Conservation (phyloP, 30 jellyfish, hydroid and myxozoan genomes). For the Phacellophora camtschatica region DNA sequence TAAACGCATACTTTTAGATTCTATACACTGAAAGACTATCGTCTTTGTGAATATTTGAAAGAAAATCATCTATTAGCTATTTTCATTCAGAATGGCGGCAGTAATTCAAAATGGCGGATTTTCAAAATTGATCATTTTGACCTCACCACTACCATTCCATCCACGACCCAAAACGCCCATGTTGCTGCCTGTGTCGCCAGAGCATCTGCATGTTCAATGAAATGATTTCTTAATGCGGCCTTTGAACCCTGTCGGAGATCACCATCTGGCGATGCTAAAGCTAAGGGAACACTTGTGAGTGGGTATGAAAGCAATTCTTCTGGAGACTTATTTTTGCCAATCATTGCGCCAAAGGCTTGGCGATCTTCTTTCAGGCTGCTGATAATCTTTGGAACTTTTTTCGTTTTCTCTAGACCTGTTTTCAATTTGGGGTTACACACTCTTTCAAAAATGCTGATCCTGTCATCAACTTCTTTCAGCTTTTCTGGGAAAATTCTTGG, state of each 20-base stretch:
- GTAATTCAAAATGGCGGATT: no score
- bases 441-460: constrained; percentile 4
- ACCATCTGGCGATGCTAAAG: constrained; percentile 42
- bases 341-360: constrained; percentile 35
- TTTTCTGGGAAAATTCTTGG: constrained; percentile 10
- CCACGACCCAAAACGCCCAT: constrained; percentile 1
- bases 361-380: constrained; percentile 33
- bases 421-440: constrained; percentile 8
- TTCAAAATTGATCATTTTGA: no score
- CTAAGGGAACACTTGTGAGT: constrained; percentile 39
- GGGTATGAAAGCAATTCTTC: constrained; percentile 17
- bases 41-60: no score
- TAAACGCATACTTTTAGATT: no score
- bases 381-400: constrained; percentile 26
- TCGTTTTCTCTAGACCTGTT: constrained; percentile 29
- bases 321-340: constrained; percentile 5
- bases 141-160: background rate
- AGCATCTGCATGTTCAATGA: constrained; percentile 25
- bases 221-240: constrained; percentile 21
- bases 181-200: background rate
- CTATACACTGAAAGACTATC: no score
- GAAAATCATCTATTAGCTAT: no score
- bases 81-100: no score
- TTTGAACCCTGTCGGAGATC: constrained; percentile 25
- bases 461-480: constrained; percentile 12